phyloP scores from a whole-genome alignment of 2,888 invertebrate genomes.

The Koerneria pararmatus region DNA sequence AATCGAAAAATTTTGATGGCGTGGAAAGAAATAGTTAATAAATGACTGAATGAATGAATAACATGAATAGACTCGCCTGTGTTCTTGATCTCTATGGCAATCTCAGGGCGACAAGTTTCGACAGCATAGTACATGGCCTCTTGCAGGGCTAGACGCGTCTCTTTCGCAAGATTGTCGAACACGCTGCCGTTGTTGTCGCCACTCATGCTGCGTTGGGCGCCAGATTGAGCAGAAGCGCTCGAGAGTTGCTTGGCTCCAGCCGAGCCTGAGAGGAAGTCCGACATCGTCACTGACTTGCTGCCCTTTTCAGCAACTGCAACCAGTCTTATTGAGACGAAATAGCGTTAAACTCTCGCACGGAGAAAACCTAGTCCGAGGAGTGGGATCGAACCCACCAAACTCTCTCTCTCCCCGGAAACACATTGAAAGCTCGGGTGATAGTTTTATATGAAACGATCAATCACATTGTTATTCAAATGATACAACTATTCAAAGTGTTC shows the following conservation, averaged over 20 bases:
- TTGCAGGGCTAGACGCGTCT: constrained; percentile 30
- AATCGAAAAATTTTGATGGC: too few species aligned
- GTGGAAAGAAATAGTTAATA: too few species aligned
- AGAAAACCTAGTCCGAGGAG: not conserved
- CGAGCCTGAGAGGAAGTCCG: constrained; percentile 87
- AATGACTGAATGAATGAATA: too few species aligned
- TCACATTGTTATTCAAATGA: too few species aligned
- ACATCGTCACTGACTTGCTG: constrained; percentile 62
- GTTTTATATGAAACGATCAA: too few species aligned
- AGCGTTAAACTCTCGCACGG: not conserved
- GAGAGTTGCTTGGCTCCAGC: constrained; percentile 54
- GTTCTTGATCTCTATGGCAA: constrained; percentile 80
- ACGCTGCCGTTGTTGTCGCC: constrained; percentile 9
- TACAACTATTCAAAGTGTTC: too few species aligned
- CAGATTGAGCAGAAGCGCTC: not conserved
- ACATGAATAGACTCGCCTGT: constrained; percentile 63
- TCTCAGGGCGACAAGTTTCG: constrained; percentile 83
- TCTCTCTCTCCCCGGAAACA: constrained; percentile 19
- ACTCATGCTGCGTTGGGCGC: not conserved
- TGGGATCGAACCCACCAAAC: too few species aligned
- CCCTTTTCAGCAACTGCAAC: constrained; percentile 14
- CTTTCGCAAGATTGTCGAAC: constrained; percentile 24
- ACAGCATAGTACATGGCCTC: constrained; percentile 92
- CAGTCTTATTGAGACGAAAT: not conserved
- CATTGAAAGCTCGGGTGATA: too few species aligned